Evolutionary conservation across 2,888 invertebrate species (phyloP).

Genomic region (Microctonus aethiopoides): DNA sequence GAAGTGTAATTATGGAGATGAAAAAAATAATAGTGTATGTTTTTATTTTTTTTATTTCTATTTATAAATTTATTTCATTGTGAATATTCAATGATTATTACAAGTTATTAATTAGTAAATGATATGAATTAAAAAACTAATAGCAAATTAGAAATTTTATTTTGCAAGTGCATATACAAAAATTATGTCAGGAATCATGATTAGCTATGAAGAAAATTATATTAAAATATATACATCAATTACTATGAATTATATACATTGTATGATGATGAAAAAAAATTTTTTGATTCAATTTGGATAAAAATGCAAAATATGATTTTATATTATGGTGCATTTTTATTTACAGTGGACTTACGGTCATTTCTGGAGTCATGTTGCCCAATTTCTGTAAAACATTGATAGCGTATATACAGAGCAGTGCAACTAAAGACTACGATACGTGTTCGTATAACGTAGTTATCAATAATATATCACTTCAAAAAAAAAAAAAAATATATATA

Average conservation of each 20-base stretch:
- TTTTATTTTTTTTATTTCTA: neutral
- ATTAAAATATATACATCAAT: too few species aligned
- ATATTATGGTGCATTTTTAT: slow-evolving; percentile 53
- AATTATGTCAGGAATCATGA: neutral
- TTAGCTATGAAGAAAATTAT: neutral
- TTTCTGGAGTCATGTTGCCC: slow-evolving; percentile 67
- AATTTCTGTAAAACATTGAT: slow-evolving; percentile 65
- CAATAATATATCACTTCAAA: neutral
- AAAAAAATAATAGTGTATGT: neutral
- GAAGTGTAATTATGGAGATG: slow-evolving; percentile 9
- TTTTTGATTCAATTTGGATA: neutral
- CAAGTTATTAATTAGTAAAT: slow-evolving; percentile 7
- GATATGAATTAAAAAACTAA: slow-evolving; percentile 1
- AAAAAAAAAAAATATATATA: neutral
- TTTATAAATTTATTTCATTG: slow-evolving; percentile 20
- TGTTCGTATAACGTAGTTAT: slow-evolving; percentile 26
- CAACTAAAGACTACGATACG: slow-evolving; percentile 46
- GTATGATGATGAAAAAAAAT: neutral
- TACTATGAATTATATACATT: slow-evolving; percentile 15
- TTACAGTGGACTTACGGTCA: slow-evolving; percentile 67
- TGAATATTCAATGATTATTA: slow-evolving; percentile 8
- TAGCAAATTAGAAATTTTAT: slow-evolving; percentile 24
- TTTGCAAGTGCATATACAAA: slow-evolving; percentile 2
- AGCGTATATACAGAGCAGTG: slow-evolving; percentile 66
- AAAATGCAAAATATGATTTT: slow-evolving; percentile 16